Evolutionary conservation across 2,888 invertebrate genomes (phyloP).

Genomic region (Idaea straminata): DNA sequence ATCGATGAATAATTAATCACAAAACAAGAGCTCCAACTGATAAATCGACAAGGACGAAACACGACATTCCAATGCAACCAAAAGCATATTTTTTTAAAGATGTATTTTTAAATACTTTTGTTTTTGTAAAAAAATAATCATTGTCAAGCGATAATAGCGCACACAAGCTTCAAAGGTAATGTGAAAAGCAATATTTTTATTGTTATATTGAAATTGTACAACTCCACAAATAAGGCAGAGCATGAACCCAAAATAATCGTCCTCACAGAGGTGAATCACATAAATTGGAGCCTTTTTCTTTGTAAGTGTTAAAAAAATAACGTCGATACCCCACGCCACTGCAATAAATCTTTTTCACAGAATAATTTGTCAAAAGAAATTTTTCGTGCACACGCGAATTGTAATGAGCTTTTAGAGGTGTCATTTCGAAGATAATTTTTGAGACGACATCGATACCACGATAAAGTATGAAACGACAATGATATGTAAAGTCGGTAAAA

Average conservation of each 20-base stretch:
- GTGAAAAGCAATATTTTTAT: constrained; percentile 36
- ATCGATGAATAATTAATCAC: constrained; percentile 11
- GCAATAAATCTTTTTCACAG: constrained; percentile 29
- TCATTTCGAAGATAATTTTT: constrained; percentile 42
- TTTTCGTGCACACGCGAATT: constrained; percentile 37
- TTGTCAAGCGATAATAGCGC: constrained; percentile 23
- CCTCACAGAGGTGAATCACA: constrained; percentile 39
- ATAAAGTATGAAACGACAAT: constrained; percentile 61
- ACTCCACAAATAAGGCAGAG: constrained; percentile 39
- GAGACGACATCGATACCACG: constrained; percentile 61
- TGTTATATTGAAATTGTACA: constrained; percentile 34
- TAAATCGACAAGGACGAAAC: constrained; percentile 16
- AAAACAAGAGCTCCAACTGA: constrained; percentile 17
- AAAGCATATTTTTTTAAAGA: not conserved
- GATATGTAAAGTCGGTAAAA: constrained; percentile 58
- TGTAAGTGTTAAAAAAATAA: constrained; percentile 21
- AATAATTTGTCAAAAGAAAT: constrained; percentile 35
- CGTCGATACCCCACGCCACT: constrained; percentile 20
- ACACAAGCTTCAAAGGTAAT: constrained; percentile 27
- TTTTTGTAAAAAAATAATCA: constrained; percentile 18
- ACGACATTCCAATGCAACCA: constrained; percentile 21
- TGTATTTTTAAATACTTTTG: not conserved
- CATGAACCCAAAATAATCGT: constrained; percentile 34
- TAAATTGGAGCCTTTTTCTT: constrained; percentile 33
- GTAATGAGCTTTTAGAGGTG: constrained; percentile 40